These are phyloP conservation scores for Sarcoramphus papa DNA, from an alignment of 2,797 vertebrate genomes.

Conservation along the genomic window DNA sequence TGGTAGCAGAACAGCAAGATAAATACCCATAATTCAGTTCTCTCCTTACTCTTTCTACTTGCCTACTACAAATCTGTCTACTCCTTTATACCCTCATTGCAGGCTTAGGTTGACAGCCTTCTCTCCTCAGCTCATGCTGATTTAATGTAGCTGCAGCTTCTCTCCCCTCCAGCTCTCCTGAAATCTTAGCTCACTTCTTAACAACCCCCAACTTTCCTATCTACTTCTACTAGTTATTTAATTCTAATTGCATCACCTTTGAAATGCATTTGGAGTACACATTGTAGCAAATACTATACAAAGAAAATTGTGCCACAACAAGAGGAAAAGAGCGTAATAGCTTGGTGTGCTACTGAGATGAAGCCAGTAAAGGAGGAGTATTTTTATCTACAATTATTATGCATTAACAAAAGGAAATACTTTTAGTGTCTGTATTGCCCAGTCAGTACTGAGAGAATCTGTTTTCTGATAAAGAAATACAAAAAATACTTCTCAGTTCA, in stretches of 20 bases:
- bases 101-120: not conserved
- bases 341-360: not conserved
- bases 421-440: not conserved
- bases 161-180: not conserved
- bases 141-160: not conserved
- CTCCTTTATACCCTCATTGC: not conserved
- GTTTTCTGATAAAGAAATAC: not conserved
- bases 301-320: not conserved
- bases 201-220: not conserved
- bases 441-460: not conserved
- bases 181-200: not conserved
- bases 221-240: not conserved
- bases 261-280: not conserved
- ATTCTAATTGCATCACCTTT: not conserved
- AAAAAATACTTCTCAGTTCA: not conserved
- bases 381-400: not conserved
- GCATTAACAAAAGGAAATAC: not conserved
- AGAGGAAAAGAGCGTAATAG: not conserved
- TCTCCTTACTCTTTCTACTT: not conserved
- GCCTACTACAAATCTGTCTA: not conserved
- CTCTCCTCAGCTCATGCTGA: not conserved
- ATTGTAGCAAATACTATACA: not conserved
- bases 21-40: not conserved
- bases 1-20: not conserved
- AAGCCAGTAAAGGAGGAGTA: not conserved